Conservation (phyloP, 2,888 invertebrate genomes). For the Herminia tarsipennalis region DNA sequence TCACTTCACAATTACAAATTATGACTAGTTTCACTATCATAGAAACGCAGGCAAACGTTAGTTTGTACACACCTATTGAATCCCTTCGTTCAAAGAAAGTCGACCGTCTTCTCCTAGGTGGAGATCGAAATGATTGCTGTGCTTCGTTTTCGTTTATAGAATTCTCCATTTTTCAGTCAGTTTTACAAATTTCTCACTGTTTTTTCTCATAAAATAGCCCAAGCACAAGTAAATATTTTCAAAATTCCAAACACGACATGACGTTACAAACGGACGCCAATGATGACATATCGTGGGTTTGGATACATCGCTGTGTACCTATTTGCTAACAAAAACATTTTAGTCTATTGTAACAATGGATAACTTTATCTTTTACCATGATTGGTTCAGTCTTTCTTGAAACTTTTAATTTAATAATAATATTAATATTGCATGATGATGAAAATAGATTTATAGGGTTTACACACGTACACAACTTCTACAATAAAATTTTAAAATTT, state of each 20-base stretch:
- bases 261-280: conserved; percentile 56
- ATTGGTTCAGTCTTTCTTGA: too few species aligned
- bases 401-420: too few species aligned
- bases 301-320: conserved; percentile 5
- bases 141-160: conserved; percentile 58
- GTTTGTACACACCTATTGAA: conserved; percentile 60
- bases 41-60: neutral
- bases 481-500: too few species aligned
- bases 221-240: conserved; percentile 43
- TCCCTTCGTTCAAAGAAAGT: conserved; percentile 78
- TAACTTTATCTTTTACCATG: too few species aligned
- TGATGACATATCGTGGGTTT: conserved; percentile 22
- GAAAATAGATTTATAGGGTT: too few species aligned
- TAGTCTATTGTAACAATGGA: too few species aligned
- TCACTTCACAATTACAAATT: neutral
- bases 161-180: conserved; percentile 61
- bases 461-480: too few species aligned
- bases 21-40: neutral
- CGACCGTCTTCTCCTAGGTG: conserved; percentile 73
- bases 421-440: too few species aligned
- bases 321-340: too few species aligned
- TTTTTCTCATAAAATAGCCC: conserved; percentile 6
- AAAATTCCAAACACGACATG: conserved; percentile 46
- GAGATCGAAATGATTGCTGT: conserved; percentile 67
- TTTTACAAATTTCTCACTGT: conserved; percentile 8